Percentiles rank a stretch among this genome's conserved stretches.
These are phyloP conservation scores for Malacoraja senta DNA, from an alignment of 2,797 vertebrate genomes.

Conservation along the genomic window DNA sequence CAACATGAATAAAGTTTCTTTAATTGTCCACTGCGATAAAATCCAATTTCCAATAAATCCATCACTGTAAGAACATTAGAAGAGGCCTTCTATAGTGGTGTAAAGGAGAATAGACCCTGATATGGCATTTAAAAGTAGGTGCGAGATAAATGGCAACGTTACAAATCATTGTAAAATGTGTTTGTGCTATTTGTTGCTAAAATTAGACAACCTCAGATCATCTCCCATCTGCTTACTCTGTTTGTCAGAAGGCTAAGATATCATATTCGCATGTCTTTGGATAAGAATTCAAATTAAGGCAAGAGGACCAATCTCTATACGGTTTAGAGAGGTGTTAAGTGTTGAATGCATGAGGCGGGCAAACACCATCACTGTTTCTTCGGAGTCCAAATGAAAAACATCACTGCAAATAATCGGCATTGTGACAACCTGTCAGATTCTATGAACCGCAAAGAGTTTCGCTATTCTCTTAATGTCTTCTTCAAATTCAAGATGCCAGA, in stretches of 20 bases:
- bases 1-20: neutral
- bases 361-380: neutral
- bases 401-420: neutral
- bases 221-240: conserved; percentile 11
- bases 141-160: neutral
- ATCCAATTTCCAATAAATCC: neutral
- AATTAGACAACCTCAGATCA: conserved; percentile 4
- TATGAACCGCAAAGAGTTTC: too few relatives aligned
- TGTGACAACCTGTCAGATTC: neutral
- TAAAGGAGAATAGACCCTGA: conserved; percentile 11
- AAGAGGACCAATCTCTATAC: neutral
- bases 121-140: neutral
- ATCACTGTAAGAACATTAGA: neutral
- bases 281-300: neutral
- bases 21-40: neutral
- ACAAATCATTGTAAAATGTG: conserved; percentile 24
- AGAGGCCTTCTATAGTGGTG: neutral
- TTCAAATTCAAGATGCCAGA: neutral
- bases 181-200: neutral
- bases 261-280: neutral
- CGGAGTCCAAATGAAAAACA: neutral
- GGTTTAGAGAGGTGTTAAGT: neutral
- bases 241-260: neutral
- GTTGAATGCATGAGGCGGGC: neutral
- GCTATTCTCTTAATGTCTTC: too few relatives aligned